Conservation (phyloP, 2,113 vertebrate genomes). For the Sigmodon hispidus region DNA sequence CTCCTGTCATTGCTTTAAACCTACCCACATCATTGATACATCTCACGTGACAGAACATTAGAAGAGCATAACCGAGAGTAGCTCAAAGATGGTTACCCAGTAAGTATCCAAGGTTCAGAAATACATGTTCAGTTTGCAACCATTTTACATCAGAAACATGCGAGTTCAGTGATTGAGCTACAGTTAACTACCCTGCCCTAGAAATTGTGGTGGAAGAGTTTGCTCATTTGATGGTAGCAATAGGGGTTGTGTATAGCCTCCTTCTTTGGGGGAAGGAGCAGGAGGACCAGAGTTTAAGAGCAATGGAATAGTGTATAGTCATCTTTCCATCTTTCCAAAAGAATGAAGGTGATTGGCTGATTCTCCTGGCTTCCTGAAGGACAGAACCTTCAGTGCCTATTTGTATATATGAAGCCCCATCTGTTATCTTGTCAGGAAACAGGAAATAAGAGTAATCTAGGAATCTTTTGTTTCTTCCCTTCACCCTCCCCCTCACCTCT, state of each 20-base stretch:
- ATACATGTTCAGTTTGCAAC: neutral
- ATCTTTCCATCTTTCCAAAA: constrained; percentile 58
- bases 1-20: neutral
- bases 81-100: neutral
- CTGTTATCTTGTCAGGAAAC: constrained; percentile 74
- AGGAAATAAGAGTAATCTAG: constrained; percentile 64
- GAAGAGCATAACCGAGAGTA: neutral
- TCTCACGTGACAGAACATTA: neutral
- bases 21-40: neutral
- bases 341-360: neutral
- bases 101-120: neutral
- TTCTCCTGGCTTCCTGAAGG: constrained; percentile 69
- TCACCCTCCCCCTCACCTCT: neutral
- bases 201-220: neutral
- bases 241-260: neutral
- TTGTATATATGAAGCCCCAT: neutral
- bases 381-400: constrained; percentile 18
- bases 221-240: neutral
- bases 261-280: neutral
- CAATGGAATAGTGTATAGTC: constrained; percentile 43
- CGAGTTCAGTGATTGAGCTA: neutral
- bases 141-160: neutral
- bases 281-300: neutral
- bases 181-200: too few relatives aligned
- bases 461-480: constrained; percentile 12